Percentiles rank a stretch among this genome's conserved stretches.
These are phyloP conservation scores for Platichthys stellatus DNA, from an alignment of 2,113 vertebrate genomes.

Conservation along the genomic window DNA sequence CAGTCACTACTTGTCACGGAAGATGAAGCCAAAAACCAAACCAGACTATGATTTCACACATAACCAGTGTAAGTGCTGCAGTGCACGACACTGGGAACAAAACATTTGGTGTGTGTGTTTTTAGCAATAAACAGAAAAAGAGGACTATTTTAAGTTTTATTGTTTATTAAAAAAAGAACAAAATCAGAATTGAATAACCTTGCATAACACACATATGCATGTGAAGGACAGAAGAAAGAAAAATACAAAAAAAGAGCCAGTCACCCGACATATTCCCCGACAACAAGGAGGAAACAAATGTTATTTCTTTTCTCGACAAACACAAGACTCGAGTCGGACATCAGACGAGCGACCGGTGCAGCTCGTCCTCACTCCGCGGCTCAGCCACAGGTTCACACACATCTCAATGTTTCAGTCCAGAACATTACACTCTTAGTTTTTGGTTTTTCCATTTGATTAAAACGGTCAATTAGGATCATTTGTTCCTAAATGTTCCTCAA, in stretches of 20 bases:
- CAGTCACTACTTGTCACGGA: neutral
- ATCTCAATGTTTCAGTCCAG: neutral
- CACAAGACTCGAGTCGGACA: constrained; percentile 41
- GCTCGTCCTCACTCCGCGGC: constrained; percentile 11
- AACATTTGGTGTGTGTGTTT: neutral
- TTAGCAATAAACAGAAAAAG: neutral
- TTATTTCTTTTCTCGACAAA: constrained; percentile 33
- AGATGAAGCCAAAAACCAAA: neutral
- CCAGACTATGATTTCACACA: constrained; percentile 1
- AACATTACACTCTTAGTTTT: neutral
- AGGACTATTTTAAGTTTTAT: constrained; percentile 38
- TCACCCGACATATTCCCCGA: constrained; percentile 47
- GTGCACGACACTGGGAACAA: neutral
- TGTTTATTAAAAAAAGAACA: constrained; percentile 68
- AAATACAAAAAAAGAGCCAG: constrained; percentile 25
- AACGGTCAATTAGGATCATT: neutral
- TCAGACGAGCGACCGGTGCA: constrained; percentile 36
- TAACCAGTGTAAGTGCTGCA: neutral
- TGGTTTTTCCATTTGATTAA: constrained; percentile 4
- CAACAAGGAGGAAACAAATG: constrained; percentile 39
- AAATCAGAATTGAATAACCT: constrained; percentile 60
- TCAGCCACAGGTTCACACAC: constrained; percentile 10
- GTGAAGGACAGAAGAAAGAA: constrained; percentile 60
- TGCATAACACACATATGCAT: constrained; percentile 74
- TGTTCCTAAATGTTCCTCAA: neutral